Percentiles rank a stretch among this genome's conserved stretches.
phyloP scores from a whole-genome alignment of 2,113 vertebrate genomes.

The Conger conger region DNA sequence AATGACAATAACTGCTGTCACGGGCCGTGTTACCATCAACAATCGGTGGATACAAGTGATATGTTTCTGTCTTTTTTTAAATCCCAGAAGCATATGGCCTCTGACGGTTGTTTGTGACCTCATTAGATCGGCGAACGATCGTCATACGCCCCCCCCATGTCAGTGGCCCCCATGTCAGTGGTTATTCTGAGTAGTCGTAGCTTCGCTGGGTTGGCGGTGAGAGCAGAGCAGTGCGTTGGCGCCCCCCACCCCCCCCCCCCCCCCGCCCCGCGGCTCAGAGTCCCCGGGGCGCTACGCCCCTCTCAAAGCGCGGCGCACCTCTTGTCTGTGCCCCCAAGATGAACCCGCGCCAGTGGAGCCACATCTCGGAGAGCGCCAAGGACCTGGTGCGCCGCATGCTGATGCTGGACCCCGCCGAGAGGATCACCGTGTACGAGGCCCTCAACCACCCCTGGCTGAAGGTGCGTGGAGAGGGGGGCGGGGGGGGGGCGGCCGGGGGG shows the following conservation, averaged over 20 bases:
- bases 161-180: too few relatives aligned
- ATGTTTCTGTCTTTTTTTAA: too few relatives aligned
- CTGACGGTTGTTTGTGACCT: too few relatives aligned
- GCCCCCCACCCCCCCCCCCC: neutral
- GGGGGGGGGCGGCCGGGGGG: neutral
- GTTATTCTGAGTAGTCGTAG: too few relatives aligned
- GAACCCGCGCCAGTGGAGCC: constrained; percentile 97
- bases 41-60: too few relatives aligned
- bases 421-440: constrained; percentile 98
- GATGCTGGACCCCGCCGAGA: constrained; percentile 97
- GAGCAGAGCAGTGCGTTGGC: neutral
- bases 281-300: neutral
- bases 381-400: constrained; percentile 98
- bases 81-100: too few relatives aligned
- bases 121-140: too few relatives aligned
- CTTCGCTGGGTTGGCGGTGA: neutral
- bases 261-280: too few relatives aligned
- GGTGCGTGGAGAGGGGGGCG: constrained; percentile 59
- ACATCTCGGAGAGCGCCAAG: constrained; percentile 99
- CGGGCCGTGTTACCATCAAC: too few relatives aligned
- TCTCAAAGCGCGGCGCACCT: neutral
- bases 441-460: constrained; percentile 99
- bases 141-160: too few relatives aligned
- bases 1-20: too few relatives aligned
- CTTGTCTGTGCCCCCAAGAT: constrained; percentile 70